Evolutionary conservation across 2,797 vertebrate genomes (phyloP).

Genomic region (Lepus oiostolus): DNA sequence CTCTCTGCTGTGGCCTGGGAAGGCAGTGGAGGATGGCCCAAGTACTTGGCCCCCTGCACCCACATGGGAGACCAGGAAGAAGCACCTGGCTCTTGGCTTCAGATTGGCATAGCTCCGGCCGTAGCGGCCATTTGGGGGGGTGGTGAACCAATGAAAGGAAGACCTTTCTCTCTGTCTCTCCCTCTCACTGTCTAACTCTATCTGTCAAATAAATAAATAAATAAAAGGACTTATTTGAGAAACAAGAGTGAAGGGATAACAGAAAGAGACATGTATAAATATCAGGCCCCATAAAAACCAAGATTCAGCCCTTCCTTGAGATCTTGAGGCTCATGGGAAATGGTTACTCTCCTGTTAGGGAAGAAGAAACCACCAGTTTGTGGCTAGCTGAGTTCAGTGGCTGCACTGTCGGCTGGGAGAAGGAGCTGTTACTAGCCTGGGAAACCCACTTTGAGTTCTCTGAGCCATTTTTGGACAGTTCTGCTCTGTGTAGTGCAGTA

Average conservation of each 20-base stretch:
- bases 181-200: too few relatives aligned
- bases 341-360: neutral
- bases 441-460: neutral
- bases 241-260: neutral
- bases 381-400: neutral
- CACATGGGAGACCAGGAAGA: too few relatives aligned
- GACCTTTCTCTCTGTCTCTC: too few relatives aligned
- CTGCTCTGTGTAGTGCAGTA: neutral
- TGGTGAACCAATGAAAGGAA: too few relatives aligned
- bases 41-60: too few relatives aligned
- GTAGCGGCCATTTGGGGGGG: too few relatives aligned
- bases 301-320: neutral
- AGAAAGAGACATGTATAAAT: neutral
- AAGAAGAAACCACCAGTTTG: neutral
- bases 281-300: neutral
- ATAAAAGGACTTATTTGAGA: constrained; percentile 4
- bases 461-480: neutral
- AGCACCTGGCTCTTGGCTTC: too few relatives aligned
- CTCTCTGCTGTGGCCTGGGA: too few relatives aligned
- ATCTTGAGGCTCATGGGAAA: neutral
- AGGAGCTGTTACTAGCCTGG: neutral
- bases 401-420: neutral
- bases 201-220: too few relatives aligned
- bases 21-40: too few relatives aligned
- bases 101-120: too few relatives aligned